Conservation (phyloP, 2,797 vertebrate genomes). For the Buphagus erythrorhynchus region DNA sequence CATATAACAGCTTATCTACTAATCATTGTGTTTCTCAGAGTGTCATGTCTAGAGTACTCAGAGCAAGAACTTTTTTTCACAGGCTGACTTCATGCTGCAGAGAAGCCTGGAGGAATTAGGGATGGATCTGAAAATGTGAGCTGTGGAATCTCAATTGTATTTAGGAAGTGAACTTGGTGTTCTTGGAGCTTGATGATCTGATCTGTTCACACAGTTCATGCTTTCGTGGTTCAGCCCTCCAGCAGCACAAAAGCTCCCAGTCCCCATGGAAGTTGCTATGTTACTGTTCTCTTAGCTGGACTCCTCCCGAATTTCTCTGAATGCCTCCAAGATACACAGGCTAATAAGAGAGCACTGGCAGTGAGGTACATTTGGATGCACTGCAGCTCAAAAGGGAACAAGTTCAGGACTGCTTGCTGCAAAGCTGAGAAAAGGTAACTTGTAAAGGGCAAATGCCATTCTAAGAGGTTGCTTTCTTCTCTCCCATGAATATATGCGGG, state of each 20-base stretch:
- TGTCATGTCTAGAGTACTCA: not conserved
- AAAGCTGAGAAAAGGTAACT: slow-evolving; percentile 14
- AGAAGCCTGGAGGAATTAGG: not conserved
- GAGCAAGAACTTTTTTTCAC: not conserved
- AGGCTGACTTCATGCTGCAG: not conserved
- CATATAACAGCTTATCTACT: not conserved
- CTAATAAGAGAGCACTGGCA: not conserved
- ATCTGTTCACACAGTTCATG: not conserved
- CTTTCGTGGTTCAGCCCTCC: not conserved
- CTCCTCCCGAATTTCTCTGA: not conserved
- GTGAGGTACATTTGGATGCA: not conserved
- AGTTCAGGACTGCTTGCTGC: not conserved
- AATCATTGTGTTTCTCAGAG: not conserved
- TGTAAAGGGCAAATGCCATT: slow-evolving; percentile 16
- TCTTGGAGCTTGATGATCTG: not conserved
- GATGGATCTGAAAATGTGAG: not conserved
- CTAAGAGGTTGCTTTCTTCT: slow-evolving; percentile 5
- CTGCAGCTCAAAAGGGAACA: not conserved
- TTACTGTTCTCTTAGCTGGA: not conserved
- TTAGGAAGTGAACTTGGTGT: not conserved
- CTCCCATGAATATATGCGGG: not conserved
- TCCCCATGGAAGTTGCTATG: not conserved
- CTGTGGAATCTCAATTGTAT: not conserved
- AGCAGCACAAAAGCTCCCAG: not conserved
- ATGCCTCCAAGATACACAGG: not conserved